Base-by-base conservation (phyloP, 2,888 invertebrate genomes). In the Ochlodes sylvanus region DNA sequence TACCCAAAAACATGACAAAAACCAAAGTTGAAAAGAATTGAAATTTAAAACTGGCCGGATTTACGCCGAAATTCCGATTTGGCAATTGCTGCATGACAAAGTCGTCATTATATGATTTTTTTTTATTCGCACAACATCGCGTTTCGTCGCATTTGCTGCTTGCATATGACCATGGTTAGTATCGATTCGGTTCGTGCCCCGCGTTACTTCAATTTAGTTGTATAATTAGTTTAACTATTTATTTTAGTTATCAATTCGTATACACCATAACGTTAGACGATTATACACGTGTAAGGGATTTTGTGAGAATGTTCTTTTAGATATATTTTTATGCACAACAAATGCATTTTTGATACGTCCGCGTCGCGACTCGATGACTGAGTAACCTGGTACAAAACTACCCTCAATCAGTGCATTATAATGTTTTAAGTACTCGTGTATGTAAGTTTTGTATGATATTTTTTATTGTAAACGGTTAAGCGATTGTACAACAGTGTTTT, bases 401-500 rank as follows among this genome's bases (percentile, higher is more conserved):
- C 85, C 86, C 87, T 88, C 88, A 87, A 81, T 78, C 89, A 88
- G 90, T 90, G 89, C 89, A 89, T 89, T 90, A 86, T 86, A 82
- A 77, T 85, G 75, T 75, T 88, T 89, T 88, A 88, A 85, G 86
- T 85, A 81, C 78, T 82, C 80, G 76, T 77, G 76, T 82, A 80
- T 84, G 86, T 90, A 89, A 88, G 82, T 85, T 85, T 90, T 90
- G 87, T 90, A 89, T 86, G 79, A 88, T 89, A 86, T 87, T 85
- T 82, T 83, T 86, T 80, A 82, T 84, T 79, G 79, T 75, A 76
- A 82, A 82, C 76, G 73, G 81, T 74, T 85, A 84, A 85, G 81
- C 77, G 74, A 81, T 79, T 86, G 85, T 89, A 86, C 84, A 83
- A 86, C 78, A 80, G 32, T 73, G 80, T 79, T 81, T 74, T 79